These are phyloP conservation scores for Drosophila falleni DNA, from an alignment of 2,888 invertebrate genomes.

Conservation along the genomic window DNA sequence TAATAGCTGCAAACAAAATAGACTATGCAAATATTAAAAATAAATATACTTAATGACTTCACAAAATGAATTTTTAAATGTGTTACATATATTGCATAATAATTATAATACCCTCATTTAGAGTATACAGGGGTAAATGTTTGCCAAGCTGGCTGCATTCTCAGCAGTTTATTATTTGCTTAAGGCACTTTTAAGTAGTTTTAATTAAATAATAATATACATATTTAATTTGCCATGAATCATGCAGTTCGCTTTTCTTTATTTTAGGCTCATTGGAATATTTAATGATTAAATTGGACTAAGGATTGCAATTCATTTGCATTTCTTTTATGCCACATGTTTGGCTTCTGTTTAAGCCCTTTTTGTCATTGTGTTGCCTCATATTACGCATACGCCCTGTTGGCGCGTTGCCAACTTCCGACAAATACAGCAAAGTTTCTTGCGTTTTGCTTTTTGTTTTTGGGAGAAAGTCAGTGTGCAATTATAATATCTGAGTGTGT, in stretches of 20 bases:
- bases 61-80: neutral
- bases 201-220: constrained; percentile 15
- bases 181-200: constrained; percentile 11
- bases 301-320: neutral
- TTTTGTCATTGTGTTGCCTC: constrained; percentile 33
- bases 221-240: constrained; percentile 9
- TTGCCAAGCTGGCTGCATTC: constrained; percentile 33
- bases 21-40: neutral
- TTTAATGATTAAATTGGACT: neutral
- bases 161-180: constrained; percentile 20
- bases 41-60: no score
- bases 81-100: neutral
- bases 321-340: constrained; percentile 6
- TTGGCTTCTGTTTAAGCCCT: constrained; percentile 16
- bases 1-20: neutral
- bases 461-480: constrained; percentile 72
- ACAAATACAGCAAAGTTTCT: constrained; percentile 31
- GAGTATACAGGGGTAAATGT: constrained; percentile 2
- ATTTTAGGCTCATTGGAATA: constrained; percentile 1
- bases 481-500: constrained; percentile 42
- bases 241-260: constrained; percentile 1
- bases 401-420: constrained; percentile 67
- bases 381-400: constrained; percentile 72
- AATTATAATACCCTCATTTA: neutral
- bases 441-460: constrained; percentile 36